Conservation (phyloP, 2,113 vertebrate genomes). For the Oreochromis tanganicae region DNA sequence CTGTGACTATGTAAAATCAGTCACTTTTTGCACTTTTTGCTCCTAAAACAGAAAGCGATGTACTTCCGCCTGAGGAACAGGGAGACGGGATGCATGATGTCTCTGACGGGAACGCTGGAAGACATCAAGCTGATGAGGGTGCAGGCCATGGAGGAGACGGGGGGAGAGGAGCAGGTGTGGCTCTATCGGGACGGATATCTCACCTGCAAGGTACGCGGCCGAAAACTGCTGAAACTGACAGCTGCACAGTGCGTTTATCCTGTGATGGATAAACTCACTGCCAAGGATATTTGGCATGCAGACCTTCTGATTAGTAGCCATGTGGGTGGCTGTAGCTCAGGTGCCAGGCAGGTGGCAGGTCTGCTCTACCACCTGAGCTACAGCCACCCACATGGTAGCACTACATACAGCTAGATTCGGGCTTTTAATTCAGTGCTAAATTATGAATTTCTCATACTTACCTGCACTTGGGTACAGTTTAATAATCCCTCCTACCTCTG, state of each 20-base stretch:
- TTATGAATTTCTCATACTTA: not conserved
- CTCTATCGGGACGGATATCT: conserved; percentile 85
- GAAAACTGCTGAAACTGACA: not conserved
- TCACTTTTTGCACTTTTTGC: not conserved
- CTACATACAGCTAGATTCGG: rapidly evolving
- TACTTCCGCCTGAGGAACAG: conserved; percentile 85
- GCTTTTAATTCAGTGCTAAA: not conserved
- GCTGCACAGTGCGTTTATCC: not conserved
- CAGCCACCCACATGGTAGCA: not conserved
- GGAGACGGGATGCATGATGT: conserved; percentile 79
- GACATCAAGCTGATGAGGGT: conserved; percentile 88
- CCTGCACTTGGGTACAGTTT: not conserved
- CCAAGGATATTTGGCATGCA: not conserved
- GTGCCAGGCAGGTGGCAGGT: too few relatives aligned
- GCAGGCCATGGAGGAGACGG: conserved; percentile 81
- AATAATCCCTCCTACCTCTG: not conserved
- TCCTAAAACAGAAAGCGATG: conserved; percentile 75
- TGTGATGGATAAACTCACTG: not conserved
- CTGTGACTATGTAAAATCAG: not conserved
- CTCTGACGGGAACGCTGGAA: conserved; percentile 83
- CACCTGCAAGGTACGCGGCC: conserved; percentile 77
- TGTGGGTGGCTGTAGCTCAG: too few relatives aligned
- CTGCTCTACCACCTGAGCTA: not conserved
- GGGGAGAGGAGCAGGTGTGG: conserved; percentile 87
- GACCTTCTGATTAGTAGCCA: not conserved